Base-by-base conservation (phyloP, 2,797 vertebrate species). In the Trematomus bernacchii region DNA sequence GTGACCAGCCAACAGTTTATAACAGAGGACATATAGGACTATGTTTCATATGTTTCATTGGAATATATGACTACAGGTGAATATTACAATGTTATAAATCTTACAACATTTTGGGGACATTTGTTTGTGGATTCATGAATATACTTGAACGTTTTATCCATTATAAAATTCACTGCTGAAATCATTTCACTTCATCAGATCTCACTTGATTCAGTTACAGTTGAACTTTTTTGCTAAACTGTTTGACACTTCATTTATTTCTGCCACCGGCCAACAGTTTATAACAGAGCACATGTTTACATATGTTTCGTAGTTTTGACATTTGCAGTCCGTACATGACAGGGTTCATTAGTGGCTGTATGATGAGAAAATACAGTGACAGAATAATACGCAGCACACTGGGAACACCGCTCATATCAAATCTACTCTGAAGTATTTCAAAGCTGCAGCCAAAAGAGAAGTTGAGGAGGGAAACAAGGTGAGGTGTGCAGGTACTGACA, bases 331-430 rank as follows among this genome's bases (percentile, higher is more conserved):
- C 88, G 11, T 33, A 8, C 33, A 33, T 33, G 33, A 33, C 33
- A 33, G 33, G 33, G 7, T 33, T 33, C 33, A 33, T 33, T 1
- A 89, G 52, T 0, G 86, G 86, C 10, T 84, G 85, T 1, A 76
- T 51, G 11, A 73, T 52, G 4, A 89, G n/a, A 18, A 87, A 91
- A 47, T 91, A 89, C 18, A 91, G 19, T 1, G 84, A 87, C 4
- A 86, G 44, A 3, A 86, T 2, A 5, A 86, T 33, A 2, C 40
- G 53, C 3, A 80, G 10, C 3, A 21, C 1, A 2, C 2, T 30
- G 15, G 73, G 73, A 2, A 80, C 21, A 10, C 6, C 1, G 15
- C 0, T 66, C 64, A 73, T 46, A 13, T 85, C 3, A n/a, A 85
- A 82, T 3, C 82, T 66, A 2, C 55, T 77, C 64, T 82, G 71